phyloP scores from a whole-genome alignment of 1,140 invertebrate genomes.

The Meloidogyne exigua region DNA sequence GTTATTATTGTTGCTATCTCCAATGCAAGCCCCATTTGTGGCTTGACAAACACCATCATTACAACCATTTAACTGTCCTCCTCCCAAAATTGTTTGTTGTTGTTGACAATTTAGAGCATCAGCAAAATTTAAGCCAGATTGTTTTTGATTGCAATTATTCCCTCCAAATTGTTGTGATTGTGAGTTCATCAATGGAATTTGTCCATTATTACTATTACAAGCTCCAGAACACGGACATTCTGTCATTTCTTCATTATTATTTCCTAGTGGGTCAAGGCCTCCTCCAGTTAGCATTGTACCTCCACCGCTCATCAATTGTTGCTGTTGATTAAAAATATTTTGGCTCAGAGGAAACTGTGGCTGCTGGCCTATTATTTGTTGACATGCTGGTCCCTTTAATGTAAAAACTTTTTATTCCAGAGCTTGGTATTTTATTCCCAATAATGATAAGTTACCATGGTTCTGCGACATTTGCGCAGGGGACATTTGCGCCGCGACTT shows the following conservation, averaged over 20 bases:
- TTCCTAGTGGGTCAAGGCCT: background rate
- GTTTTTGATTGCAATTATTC: background rate
- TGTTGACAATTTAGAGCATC: background rate
- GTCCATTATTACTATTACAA: slow-evolving; percentile 2
- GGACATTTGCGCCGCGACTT: too few relatives aligned
- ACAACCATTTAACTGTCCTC: background rate
- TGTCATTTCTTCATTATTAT: background rate
- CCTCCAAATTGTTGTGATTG: slow-evolving; percentile 9
- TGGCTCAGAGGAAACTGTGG: slow-evolving; percentile 23
- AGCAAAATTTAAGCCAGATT: background rate
- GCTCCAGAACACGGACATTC: background rate
- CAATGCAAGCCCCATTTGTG: background rate
- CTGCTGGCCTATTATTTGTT: slow-evolving; percentile 5
- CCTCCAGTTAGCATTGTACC: background rate
- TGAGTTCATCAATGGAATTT: slow-evolving; percentile 9
- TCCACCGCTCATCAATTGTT: background rate
- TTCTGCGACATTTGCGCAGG: too few relatives aligned
- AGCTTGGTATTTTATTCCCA: background rate
- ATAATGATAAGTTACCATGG: too few relatives aligned
- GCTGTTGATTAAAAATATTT: slow-evolving; percentile 21
- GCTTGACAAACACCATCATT: background rate
- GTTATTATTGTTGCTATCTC: background rate
- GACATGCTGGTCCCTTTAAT: slow-evolving; percentile 16
- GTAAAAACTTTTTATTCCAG: background rate
- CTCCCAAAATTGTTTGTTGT: background rate